Percentiles rank a stretch among this genome's conserved stretches.
Conservation (phyloP, 2,888 invertebrate genomes). For the Augochlorella aurata region DNA sequence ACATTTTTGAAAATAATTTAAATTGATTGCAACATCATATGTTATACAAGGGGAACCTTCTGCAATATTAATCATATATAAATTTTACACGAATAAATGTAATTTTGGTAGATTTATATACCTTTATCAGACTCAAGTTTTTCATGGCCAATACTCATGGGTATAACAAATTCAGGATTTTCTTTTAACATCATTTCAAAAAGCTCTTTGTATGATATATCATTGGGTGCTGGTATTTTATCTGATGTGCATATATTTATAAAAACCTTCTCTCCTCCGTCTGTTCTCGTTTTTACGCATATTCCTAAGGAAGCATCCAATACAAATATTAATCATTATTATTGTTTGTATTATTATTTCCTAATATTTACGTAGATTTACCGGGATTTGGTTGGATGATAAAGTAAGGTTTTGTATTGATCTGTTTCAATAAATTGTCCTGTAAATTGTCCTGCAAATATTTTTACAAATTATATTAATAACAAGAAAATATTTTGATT, state of each 20-base stretch:
- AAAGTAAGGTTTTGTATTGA: slow-evolving; percentile 83
- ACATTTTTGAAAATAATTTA: slow-evolving; percentile 90
- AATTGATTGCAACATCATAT: slow-evolving; percentile 93
- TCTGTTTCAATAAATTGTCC: slow-evolving; percentile 83
- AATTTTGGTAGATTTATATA: slow-evolving; percentile 60
- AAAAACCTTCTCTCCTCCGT: slow-evolving; percentile 88
- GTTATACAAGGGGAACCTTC: slow-evolving; percentile 85
- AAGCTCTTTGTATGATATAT: slow-evolving; percentile 84
- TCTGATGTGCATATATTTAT: slow-evolving; percentile 93
- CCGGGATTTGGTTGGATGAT: slow-evolving; percentile 88
- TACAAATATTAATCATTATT: not conserved
- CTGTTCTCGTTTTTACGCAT: slow-evolving; percentile 89
- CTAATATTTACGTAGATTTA: slow-evolving; percentile 75
- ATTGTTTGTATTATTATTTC: not conserved
- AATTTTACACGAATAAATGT: not conserved
- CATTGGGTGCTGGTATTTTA: slow-evolving; percentile 88
- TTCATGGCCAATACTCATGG: slow-evolving; percentile 95
- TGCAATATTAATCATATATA: slow-evolving; percentile 12
- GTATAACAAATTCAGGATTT: slow-evolving; percentile 89
- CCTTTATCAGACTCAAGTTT: slow-evolving; percentile 90
- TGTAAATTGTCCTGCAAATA: slow-evolving; percentile 23
- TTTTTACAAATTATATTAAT: not conserved
- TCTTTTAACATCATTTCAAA: slow-evolving; percentile 84
- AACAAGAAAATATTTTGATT: not conserved
- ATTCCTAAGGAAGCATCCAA: slow-evolving; percentile 84